These are phyloP conservation scores for Lophius piscatorius DNA, from an alignment of 2,113 vertebrate species.

Conservation along the genomic window DNA sequence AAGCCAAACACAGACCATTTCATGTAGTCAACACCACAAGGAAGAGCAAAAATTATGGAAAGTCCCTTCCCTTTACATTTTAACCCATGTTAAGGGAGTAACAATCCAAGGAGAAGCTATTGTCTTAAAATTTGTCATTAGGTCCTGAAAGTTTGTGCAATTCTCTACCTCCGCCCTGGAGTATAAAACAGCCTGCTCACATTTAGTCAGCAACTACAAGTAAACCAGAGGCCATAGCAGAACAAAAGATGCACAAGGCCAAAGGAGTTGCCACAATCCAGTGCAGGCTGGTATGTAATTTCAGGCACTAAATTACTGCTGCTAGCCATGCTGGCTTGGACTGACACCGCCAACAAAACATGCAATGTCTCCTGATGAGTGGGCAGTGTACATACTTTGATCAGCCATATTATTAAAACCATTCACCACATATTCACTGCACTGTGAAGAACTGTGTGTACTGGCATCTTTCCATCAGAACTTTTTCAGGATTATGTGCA, in stretches of 20 bases:
- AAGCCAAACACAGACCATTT: too few relatives aligned
- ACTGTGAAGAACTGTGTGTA: too few relatives aligned
- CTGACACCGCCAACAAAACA: not conserved
- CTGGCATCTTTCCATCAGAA: too few relatives aligned
- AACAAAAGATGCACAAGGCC: constrained; percentile 27
- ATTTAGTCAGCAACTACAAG: constrained; percentile 21
- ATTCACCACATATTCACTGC: not conserved
- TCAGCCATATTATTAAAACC: not conserved
- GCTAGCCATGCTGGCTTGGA: not conserved
- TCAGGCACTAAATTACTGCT: constrained; percentile 3
- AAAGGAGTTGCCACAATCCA: constrained; percentile 23
- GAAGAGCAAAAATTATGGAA: not conserved
- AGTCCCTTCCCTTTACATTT: constrained; percentile 8
- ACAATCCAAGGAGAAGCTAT: constrained; percentile 33
- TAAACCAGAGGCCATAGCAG: constrained; percentile 11
- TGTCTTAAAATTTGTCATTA: constrained; percentile 32
- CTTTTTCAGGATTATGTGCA: too few relatives aligned
- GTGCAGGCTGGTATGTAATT: constrained; percentile 1
- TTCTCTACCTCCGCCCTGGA: not conserved
- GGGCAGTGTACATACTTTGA: not conserved
- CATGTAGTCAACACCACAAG: not conserved
- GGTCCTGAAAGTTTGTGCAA: constrained; percentile 34
- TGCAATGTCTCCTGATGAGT: not conserved
- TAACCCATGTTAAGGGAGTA: constrained; percentile 16
- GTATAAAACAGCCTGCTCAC: constrained; percentile 1